Evolutionary conservation across 2,113 vertebrate species (phyloP), one percentile per base, ranked within the genome.

Genomic region (Chamaea fasciata): DNA sequence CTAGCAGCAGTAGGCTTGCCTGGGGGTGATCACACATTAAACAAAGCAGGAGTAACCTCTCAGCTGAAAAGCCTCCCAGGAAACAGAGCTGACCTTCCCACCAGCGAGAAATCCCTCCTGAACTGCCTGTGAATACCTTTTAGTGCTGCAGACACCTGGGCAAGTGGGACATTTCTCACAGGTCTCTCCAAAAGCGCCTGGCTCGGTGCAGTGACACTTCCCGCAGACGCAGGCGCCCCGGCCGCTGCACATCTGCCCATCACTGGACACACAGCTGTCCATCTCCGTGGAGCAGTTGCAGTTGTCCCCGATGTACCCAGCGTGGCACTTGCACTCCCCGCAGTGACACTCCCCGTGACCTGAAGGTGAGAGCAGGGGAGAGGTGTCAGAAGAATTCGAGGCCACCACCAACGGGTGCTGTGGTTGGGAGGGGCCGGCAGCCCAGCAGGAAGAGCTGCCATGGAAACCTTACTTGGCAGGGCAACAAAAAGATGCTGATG

Each of bases 111-210:
- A 10, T 16, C 85, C 69, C 65, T 76, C 18, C 35, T 6, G 28
- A 73, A 6, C 3, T 6, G n/a, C 13, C n/a, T 0, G 0, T 11
- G 53, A 7, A 60, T 98, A 99, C 99, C 99, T 99, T 96, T 99
- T 99, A 27, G 98, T 98, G 83, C 98, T 99, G 39, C 99, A 99
- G 89, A 99, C 98, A 2, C 99, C 99, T 0, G 99, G 99, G 95
- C 99, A 99, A 94, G 99, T 99, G 52, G 99, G 99, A 77, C 99
- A 99, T 87, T 99, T 99, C 83, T 99, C 98, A 24, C 99, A 99
- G 0, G 97, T 98, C 57, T 99, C 98, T 23, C 99, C 99, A 6
- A 99, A 99, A 12, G 99, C 99, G 10, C 99, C 99, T 0, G 99
- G 99, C 96, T 99, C 98, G 0, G 98, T 98, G 97, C 99, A 99